phyloP scores from a whole-genome alignment of 2,888 invertebrate genomes.

The Lithosia quadra region DNA sequence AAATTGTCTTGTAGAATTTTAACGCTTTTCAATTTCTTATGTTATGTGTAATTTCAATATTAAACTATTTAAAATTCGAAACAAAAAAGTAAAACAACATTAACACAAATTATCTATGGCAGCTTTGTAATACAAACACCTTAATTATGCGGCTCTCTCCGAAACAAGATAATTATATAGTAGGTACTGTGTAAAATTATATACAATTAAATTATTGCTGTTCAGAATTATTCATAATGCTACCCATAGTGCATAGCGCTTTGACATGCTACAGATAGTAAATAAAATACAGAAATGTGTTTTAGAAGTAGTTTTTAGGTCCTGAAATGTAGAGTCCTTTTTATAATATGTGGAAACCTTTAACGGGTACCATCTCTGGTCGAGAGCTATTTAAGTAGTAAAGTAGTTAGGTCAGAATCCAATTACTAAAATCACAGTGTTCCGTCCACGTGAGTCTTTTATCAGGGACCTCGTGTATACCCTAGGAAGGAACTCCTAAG shows the following conservation, averaged over 20 bases:
- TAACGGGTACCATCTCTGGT: no score
- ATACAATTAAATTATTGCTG: neutral
- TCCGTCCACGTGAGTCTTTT: no score
- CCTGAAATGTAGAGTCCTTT: no score
- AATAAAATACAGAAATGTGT: neutral
- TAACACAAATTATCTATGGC: neutral
- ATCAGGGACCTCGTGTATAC: no score
- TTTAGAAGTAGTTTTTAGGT: no score
- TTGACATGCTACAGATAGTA: neutral
- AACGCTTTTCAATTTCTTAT: no score
- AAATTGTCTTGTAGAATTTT: neutral
- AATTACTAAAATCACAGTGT: no score
- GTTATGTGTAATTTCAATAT: neutral
- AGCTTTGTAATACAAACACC: neutral
- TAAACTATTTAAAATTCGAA: neutral
- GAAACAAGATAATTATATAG: neutral
- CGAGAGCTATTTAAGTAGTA: no score
- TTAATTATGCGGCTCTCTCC: neutral
- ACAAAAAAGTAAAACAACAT: neutral
- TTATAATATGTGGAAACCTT: no score
- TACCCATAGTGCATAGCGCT: no score
- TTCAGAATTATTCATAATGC: neutral
- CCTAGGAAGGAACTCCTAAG: no score
- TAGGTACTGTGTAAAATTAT: slow-evolving; percentile 1
- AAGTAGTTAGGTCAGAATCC: no score